phyloP scores from a whole-genome alignment of 2,888 invertebrate genomes.

The Ectemnius lituratus region DNA sequence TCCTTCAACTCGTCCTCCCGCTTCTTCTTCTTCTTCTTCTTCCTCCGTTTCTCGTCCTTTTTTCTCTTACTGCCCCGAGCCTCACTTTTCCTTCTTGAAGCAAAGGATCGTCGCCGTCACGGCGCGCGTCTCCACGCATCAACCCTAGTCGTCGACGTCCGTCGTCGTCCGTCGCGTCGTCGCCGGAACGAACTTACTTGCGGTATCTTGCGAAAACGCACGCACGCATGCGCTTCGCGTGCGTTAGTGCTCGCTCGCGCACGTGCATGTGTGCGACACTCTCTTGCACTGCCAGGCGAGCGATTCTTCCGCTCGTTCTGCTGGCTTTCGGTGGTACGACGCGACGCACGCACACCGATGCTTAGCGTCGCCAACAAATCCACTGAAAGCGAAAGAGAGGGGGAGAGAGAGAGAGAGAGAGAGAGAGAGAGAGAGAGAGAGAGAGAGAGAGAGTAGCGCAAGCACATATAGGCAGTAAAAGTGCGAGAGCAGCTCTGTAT shows the following conservation, averaged over 20 bases:
- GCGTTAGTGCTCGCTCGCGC: slow-evolving; percentile 42
- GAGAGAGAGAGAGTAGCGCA: too few relatives aligned
- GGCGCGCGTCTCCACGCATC: too few relatives aligned
- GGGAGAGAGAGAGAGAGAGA: too few relatives aligned
- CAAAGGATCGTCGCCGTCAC: too few relatives aligned
- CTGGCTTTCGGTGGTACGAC: slow-evolving; percentile 10
- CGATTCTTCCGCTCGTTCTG: slow-evolving; percentile 13
- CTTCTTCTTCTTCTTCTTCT: slow-evolving; percentile 6
- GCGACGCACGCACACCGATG: slow-evolving; percentile 37
- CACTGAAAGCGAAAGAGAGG: too few relatives aligned
- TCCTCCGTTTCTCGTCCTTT: slow-evolving; percentile 13
- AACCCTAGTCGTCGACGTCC: too few relatives aligned
- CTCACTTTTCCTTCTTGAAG: not conserved
- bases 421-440: too few relatives aligned
- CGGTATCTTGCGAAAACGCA: slow-evolving; percentile 58
- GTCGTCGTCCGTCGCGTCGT: slow-evolving; percentile 46
- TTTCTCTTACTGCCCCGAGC: not conserved
- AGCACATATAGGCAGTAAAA: not conserved
- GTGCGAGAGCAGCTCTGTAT: slow-evolving; percentile 27
- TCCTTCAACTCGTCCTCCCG: slow-evolving; percentile 22
- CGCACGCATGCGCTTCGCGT: slow-evolving; percentile 65
- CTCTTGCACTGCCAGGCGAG: too few relatives aligned
- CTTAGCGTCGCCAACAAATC: slow-evolving; percentile 20
- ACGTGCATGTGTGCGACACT: slow-evolving; percentile 50
- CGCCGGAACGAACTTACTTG: slow-evolving; percentile 54